These are phyloP conservation scores for Nannobrachium achirus DNA, from an alignment of 2,113 vertebrate genomes.

Conservation along the genomic window DNA sequence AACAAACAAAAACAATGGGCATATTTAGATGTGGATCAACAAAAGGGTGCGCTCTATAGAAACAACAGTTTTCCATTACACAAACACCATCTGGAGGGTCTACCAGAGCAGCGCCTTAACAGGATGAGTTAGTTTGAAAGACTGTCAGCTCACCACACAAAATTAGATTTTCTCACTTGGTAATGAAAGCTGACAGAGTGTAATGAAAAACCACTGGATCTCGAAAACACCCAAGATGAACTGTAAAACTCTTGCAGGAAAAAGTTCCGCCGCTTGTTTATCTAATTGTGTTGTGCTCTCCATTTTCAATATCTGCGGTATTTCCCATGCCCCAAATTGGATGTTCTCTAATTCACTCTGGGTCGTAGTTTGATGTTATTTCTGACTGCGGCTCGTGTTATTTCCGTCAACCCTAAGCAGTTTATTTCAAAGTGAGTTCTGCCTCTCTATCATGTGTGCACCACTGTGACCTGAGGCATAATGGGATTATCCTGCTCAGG, in stretches of 20 bases:
- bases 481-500: slow-evolving; percentile 73
- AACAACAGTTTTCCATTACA: slow-evolving; percentile 63
- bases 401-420: slow-evolving; percentile 61
- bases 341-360: slow-evolving; percentile 65
- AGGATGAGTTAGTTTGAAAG: slow-evolving; percentile 76
- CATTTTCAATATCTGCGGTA: slow-evolving; percentile 56
- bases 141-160: slow-evolving; percentile 71
- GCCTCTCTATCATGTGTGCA: slow-evolving; percentile 36
- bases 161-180: slow-evolving; percentile 74
- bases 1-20: neutral
- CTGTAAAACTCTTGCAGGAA: slow-evolving; percentile 47
- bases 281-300: slow-evolving; percentile 51
- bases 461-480: slow-evolving; percentile 65
- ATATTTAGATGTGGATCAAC: slow-evolving; percentile 43
- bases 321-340: slow-evolving; percentile 52
- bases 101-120: slow-evolving; percentile 70
- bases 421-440: slow-evolving; percentile 69
- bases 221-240: slow-evolving; percentile 66
- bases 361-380: slow-evolving; percentile 61
- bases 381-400: slow-evolving; percentile 59
- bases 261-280: slow-evolving; percentile 44
- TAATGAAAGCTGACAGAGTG: slow-evolving; percentile 77
- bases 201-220: slow-evolving; percentile 75
- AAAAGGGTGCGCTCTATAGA: slow-evolving; percentile 43
- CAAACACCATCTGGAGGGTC: slow-evolving; percentile 79